Base-by-base conservation (phyloP, 1,140 invertebrate genomes). In the Drosophila guanche region DNA sequence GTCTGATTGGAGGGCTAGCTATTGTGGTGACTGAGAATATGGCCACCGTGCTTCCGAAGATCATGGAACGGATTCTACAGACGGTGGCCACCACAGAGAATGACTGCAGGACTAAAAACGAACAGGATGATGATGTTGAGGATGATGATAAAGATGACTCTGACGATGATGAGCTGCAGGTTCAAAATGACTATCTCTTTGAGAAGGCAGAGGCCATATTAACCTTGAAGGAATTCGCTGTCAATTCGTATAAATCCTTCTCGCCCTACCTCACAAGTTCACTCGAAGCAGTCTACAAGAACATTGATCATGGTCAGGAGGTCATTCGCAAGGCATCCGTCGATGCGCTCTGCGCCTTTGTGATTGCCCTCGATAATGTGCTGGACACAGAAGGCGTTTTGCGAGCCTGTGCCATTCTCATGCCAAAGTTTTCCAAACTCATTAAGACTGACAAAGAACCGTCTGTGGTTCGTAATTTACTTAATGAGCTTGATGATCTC, bases 201-300 rank as follows among this genome's bases (percentile, higher is more conserved):
- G 96, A 97, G 89, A 97, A 97, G 81, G 96, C 96, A 91, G 95
- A 96, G 90, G 95, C 96, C 5, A 95, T 95, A 67, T 75, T 94
- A 56, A 94, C 95, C 6, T 91, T 97, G 1, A 94, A 94, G 65
- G 95, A 96, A 89, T 93, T 97, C 29, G 95, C 95, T 27, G 79
- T 92, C 65, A 92, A 95, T 79, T 93, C 93, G 4, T 93, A 94
- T 23, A 86, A 92, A 57, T 93, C 93, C 5, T 96, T 96, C 86
- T 75, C 94, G 27, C 95, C 95, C 1, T 96, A 94, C 78, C 90
- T 96, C 41, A 93, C 95, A 81, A 92, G 90, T 57, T 93, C 94
- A 55, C 96, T 95, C 63, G 93, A 95, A 57, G 95, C 95, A 89
- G 93, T 95, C 0, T 94, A 94, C 67, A 95, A 95, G 83, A 85